A percentile compares a stretch with the other conserved stretches of the same genome.
Evolutionary conservation across 2,888 invertebrate genomes (phyloP).

Genomic region (Exocentrus adspersus): DNA sequence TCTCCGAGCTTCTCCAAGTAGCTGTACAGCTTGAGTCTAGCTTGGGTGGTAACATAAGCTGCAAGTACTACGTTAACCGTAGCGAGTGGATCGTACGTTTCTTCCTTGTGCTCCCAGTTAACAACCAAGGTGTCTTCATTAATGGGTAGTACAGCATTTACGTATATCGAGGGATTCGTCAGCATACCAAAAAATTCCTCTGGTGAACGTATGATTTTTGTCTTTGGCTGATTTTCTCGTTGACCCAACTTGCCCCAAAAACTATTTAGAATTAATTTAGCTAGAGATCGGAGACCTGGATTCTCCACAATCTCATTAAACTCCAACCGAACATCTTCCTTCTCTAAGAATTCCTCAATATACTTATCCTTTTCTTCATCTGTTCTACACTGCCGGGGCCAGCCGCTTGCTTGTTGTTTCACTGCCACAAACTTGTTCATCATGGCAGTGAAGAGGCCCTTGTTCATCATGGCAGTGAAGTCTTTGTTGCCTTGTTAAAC

Average conservation of each 20-base stretch:
- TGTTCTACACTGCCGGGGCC: conserved; percentile 43
- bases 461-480: too few species aligned
- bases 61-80: too few species aligned
- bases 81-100: conserved; percentile 30
- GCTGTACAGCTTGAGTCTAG: too few species aligned
- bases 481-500: too few species aligned
- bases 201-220: conserved; percentile 16
- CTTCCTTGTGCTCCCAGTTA: conserved; percentile 41
- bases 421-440: too few species aligned
- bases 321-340: too few species aligned
- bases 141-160: conserved; percentile 22
- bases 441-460: too few species aligned
- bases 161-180: conserved; percentile 15
- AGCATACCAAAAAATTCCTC: conserved; percentile 23
- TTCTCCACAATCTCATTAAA: too few species aligned
- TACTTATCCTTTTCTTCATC: conserved; percentile 39
- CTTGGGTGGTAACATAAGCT: too few species aligned
- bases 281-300: conserved; percentile 45
- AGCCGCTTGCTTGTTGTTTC: conserved; percentile 46
- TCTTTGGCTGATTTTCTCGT: conserved; percentile 39
- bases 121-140: conserved; percentile 40
- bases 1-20: too few species aligned
- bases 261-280: conserved; percentile 50
- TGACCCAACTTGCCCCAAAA: too few species aligned
- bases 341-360: conserved; percentile 44